Conservation (phyloP, 2,113 vertebrate genomes). For the Xiphorhynchus elegans region DNA sequence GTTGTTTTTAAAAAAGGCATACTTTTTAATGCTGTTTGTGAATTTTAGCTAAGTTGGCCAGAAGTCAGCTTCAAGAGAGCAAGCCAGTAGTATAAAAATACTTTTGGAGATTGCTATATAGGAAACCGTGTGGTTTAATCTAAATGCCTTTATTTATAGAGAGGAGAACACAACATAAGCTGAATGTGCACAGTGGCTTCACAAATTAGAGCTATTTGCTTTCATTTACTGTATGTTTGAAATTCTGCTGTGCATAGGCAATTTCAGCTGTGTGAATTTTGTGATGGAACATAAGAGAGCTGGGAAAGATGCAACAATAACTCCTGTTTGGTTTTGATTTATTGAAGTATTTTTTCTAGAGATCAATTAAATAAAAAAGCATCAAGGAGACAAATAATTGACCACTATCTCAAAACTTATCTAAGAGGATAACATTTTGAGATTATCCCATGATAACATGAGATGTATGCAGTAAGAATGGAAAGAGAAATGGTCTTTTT, state of each 20-base stretch:
- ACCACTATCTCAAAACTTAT: neutral
- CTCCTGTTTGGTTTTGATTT: neutral
- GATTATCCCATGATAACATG: neutral
- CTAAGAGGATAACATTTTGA: neutral
- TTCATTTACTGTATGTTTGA: neutral
- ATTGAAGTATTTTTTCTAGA: neutral
- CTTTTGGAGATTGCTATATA: neutral
- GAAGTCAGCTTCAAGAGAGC: neutral
- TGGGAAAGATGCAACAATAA: neutral
- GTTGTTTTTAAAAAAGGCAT: neutral
- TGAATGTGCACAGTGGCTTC: neutral
- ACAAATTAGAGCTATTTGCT: neutral
- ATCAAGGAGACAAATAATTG: neutral
- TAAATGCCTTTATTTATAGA: neutral
- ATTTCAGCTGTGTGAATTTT: neutral
- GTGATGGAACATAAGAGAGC: neutral
- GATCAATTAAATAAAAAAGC: neutral
- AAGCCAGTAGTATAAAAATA: neutral
- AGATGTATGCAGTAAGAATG: neutral
- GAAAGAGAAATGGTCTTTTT: neutral
- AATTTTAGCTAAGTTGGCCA: neutral
- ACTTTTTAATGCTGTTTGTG: neutral
- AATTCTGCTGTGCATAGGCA: neutral
- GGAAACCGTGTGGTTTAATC: neutral
- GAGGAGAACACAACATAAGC: neutral